A percentile compares a stretch with the other conserved stretches of the same genome.
phyloP scores from a whole-genome alignment of 2,113 vertebrate species.

The Chrysochloris asiatica region DNA sequence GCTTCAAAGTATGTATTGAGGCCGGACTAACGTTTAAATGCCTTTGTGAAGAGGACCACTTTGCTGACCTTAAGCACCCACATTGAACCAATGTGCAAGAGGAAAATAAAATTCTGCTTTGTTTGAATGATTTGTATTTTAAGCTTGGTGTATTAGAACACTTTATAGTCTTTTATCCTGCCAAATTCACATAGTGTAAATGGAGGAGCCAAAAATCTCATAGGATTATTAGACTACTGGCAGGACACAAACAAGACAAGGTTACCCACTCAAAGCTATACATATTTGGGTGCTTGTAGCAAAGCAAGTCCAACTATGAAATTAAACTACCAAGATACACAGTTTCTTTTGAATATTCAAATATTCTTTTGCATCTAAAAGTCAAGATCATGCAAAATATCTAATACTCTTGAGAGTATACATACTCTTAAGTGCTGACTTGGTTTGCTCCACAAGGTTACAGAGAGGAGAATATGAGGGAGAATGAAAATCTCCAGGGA shows the following conservation, averaged over 20 bases:
- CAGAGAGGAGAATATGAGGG: neutral
- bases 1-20: neutral
- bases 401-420: constrained; percentile 1
- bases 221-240: neutral
- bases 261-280: neutral
- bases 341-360: constrained; percentile 50
- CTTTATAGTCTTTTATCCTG: neutral
- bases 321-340: neutral
- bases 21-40: neutral
- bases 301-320: neutral
- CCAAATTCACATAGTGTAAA: neutral
- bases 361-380: neutral
- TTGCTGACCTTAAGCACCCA: neutral
- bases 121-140: neutral
- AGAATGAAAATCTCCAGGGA: constrained; percentile 64
- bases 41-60: neutral
- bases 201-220: neutral
- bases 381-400: constrained; percentile 13
- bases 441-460: constrained; percentile 37
- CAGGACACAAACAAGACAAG: neutral
- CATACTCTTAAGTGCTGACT: neutral
- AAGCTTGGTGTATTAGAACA: neutral
- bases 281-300: neutral
- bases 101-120: neutral
- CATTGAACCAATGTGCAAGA: neutral